Conservation (phyloP, 92 coral and sea anemone genomes). For the Plumapathes pennacea region DNA sequence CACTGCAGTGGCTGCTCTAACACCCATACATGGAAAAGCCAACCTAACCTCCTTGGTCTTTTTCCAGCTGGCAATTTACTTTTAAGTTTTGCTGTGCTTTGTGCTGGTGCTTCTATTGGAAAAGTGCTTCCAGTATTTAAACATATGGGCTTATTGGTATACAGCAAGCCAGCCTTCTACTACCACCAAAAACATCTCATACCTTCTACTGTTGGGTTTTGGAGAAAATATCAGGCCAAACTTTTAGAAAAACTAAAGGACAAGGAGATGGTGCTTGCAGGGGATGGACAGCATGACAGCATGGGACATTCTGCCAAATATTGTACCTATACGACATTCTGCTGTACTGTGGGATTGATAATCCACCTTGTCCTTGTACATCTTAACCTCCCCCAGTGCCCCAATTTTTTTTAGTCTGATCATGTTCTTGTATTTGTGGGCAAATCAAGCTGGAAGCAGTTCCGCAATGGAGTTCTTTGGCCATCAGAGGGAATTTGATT, state of each 20-base stretch:
- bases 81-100: constrained; percentile 42
- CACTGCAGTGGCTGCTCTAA: constrained; percentile 29
- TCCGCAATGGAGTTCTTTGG: too few species aligned
- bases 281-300: too few species aligned
- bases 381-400: too few species aligned
- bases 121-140: constrained; percentile 38
- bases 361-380: too few species aligned
- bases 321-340: too few species aligned
- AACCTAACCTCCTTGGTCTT: constrained; percentile 37
- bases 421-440: too few species aligned
- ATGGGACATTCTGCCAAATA: too few species aligned
- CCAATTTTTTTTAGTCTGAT: too few species aligned
- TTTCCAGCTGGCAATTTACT: constrained; percentile 62
- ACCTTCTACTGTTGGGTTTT: constrained; percentile 20
- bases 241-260: constrained; percentile 1
- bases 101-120: constrained; percentile 55
- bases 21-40: constrained; percentile 50
- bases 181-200: constrained; percentile 28
- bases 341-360: too few species aligned
- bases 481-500: too few species aligned
- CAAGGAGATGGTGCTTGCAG: too few species aligned
- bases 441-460: too few species aligned
- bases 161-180: constrained; percentile 11
- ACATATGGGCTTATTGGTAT: constrained; percentile 12
- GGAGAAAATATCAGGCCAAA: constrained; percentile 16